Evolutionary conservation across 2,797 vertebrate genomes (phyloP), one percentile per base, ranked within the genome.

Genomic region (Emydoidea blandingii): DNA sequence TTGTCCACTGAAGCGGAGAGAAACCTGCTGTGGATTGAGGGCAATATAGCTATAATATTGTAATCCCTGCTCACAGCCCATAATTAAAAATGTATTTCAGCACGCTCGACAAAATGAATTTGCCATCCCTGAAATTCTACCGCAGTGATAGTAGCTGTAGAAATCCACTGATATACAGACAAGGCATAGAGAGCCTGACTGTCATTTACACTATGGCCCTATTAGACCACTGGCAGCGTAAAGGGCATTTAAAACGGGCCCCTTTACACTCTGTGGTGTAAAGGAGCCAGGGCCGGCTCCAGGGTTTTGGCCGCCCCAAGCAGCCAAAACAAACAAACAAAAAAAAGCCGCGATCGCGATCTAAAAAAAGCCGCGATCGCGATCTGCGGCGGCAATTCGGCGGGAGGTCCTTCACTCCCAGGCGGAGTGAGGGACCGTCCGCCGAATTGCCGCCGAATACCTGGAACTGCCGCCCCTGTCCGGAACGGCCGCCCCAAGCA

Each of bases 151-250:
- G 44, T 49, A 78, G 74, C 44, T 62, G 87, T 90, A 41, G 52
- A 94, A 93, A 82, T 0, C 3, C 5, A 11, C 62, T 34, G 29
- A 83, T 23, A 65, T 37, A 50, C 8, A 81, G 5, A 2, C 57
- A 91, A n/a, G 18, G 83, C 93, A 74, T 8, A 54, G 44, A 53
- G 18, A 34, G 81, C 6, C 3, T 90, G 41, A 2, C 57, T 85
- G 19, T 14, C 79, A 2, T 31, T 87, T 53, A 25, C 41, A 76
- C 47, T 78, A 89, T 85, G 62, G 0, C 4, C 6, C 62, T 93
- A 56, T 86, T 78, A 52, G 15, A 1, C 47, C 0, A 41, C 16
- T 2, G 21, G 14, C 2, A 1, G 21, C 41, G 8, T 21, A 81
- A 81, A 81, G 25, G 25, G 23, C 25, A 29, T 47, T 44, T 49